Evolutionary conservation across 2,113 vertebrate genomes (phyloP).

Genomic region (Circaetus gallicus): DNA sequence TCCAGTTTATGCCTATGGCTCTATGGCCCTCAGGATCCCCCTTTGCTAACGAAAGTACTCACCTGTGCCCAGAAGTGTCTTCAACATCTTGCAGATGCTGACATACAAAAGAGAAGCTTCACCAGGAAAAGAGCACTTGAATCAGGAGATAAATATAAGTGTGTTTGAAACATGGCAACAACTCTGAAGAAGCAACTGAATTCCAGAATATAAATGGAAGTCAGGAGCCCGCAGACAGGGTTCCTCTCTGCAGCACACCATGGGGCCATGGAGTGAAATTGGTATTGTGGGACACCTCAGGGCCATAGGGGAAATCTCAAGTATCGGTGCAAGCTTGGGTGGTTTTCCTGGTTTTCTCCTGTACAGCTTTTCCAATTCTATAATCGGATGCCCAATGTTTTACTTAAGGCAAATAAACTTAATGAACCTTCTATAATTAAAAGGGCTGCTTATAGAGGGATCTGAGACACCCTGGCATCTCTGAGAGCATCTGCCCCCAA

Average conservation of each 20-base stretch:
- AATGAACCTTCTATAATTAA: neutral
- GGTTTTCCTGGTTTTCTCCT: neutral
- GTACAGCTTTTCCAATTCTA: neutral
- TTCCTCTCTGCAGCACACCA: neutral
- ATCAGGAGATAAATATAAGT: neutral
- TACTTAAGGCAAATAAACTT: neutral
- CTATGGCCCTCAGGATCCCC: neutral
- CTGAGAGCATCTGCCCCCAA: neutral
- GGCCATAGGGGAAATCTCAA: neutral
- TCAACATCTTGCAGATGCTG: neutral
- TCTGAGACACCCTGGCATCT: neutral
- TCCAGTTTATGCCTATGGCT: neutral
- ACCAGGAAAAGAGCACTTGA: neutral
- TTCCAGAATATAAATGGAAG: neutral
- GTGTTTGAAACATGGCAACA: neutral
- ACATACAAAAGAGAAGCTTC: neutral
- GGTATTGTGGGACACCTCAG: neutral
- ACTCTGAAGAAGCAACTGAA: neutral
- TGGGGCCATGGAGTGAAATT: neutral
- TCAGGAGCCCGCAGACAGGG: fast-evolving
- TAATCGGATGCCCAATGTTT: neutral
- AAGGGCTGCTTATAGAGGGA: neutral
- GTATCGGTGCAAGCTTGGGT: neutral
- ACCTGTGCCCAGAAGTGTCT: fast-evolving
- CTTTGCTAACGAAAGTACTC: neutral